Evolutionary conservation across 2,888 invertebrate genomes (phyloP).

Genomic region (Metellina segmentata): DNA sequence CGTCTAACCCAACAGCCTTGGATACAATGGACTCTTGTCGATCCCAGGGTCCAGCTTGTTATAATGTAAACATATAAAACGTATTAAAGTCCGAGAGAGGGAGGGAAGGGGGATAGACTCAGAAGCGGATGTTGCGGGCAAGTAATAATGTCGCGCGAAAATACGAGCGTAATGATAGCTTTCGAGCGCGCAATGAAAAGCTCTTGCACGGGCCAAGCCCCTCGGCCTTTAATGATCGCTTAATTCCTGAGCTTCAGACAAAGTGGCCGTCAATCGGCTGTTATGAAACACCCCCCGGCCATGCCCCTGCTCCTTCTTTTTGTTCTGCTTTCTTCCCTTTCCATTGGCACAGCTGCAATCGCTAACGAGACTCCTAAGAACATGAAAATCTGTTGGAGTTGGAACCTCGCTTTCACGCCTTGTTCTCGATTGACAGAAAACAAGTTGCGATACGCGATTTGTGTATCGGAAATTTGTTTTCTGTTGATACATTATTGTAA

Average conservation of each 20-base stretch:
- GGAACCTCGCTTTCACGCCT: too few relatives aligned
- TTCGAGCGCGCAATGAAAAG: background rate
- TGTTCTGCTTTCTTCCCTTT: background rate
- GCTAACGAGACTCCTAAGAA: too few relatives aligned
- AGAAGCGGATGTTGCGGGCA: too few relatives aligned
- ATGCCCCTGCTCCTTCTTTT: background rate
- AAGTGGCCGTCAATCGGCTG: background rate
- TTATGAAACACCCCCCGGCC: background rate
- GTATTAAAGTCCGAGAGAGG: background rate
- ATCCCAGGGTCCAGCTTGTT: background rate
- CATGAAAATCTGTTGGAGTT: too few relatives aligned
- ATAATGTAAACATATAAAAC: background rate
- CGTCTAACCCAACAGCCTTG: too few relatives aligned
- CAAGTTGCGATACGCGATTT: too few relatives aligned
- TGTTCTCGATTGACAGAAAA: too few relatives aligned
- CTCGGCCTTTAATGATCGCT: background rate
- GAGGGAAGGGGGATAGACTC: too few relatives aligned
- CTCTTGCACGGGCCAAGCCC: background rate
- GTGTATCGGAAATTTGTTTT: too few relatives aligned
- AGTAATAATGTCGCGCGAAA: background rate
- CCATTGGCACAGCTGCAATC: too few relatives aligned
- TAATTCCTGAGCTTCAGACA: background rate
- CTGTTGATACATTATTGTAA: too few relatives aligned
- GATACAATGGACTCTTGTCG: background rate
- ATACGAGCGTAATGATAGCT: background rate